A percentile compares a stretch with the other conserved stretches of the same genome.
Evolutionary conservation across 1,140 invertebrate species (phyloP).

Genomic region (Ditylenchus dipsaci): DNA sequence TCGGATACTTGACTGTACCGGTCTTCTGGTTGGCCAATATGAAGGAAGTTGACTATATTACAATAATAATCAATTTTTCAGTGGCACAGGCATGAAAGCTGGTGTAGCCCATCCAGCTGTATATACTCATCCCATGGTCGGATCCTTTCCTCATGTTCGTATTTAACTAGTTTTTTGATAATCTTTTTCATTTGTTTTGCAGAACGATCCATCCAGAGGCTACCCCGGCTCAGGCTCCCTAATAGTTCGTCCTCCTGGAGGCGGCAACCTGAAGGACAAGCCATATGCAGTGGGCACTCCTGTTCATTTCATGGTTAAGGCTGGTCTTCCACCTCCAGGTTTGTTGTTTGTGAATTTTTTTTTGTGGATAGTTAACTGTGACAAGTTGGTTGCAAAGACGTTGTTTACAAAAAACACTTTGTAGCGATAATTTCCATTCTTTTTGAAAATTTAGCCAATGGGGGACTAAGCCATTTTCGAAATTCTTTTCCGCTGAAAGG

Average conservation of each 20-base stretch:
- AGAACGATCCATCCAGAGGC: slow-evolving; percentile 41
- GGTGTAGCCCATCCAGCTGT: slow-evolving; percentile 58
- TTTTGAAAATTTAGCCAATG: no score
- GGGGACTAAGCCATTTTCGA: no score
- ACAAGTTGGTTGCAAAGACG: no score
- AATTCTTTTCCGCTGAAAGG: no score
- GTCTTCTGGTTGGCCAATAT: no score
- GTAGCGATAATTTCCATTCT: no score
- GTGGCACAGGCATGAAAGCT: slow-evolving; percentile 58
- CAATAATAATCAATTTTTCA: slow-evolving; percentile 20
- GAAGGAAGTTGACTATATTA: no score
- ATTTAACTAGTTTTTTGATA: neutral
- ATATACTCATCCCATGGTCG: slow-evolving; percentile 58
- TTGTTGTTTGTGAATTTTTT: no score
- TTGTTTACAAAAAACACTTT: no score
- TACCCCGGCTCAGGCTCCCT: slow-evolving; percentile 47
- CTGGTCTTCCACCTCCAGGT: slow-evolving; percentile 55
- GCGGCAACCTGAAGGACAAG: slow-evolving; percentile 29
- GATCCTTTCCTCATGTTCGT: slow-evolving; percentile 54
- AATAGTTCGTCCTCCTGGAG: slow-evolving; percentile 46
- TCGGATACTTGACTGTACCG: no score
- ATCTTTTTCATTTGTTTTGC: neutral
- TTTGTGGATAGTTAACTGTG: no score
- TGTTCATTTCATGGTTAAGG: slow-evolving; percentile 58
- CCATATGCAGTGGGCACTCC: slow-evolving; percentile 54